A percentile compares a stretch with the other conserved stretches of the same genome.
phyloP scores from a whole-genome alignment of 2,113 vertebrate species.

The Polyodon spathula region DNA sequence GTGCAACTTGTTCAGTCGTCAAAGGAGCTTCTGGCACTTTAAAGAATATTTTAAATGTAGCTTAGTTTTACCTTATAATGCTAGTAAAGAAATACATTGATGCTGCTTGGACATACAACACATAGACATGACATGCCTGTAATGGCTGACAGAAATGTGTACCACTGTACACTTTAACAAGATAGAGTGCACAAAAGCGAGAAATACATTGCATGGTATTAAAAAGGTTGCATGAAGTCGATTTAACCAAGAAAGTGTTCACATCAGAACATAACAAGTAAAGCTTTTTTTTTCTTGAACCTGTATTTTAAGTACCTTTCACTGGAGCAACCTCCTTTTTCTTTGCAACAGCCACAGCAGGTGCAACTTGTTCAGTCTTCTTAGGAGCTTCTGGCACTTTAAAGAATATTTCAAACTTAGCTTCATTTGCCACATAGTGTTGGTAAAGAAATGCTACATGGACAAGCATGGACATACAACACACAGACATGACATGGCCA shows the following conservation, averaged over 20 bases:
- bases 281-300: slow-evolving; percentile 2
- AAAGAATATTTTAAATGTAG: slow-evolving; percentile 8
- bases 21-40: slow-evolving; percentile 6
- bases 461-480: background rate
- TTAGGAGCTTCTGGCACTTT: too few relatives aligned
- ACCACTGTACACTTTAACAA: too few relatives aligned
- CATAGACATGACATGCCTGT: slow-evolving; percentile 1
- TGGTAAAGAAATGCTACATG: background rate
- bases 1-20: slow-evolving; percentile 8
- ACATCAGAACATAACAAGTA: background rate
- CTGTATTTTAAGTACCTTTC: slow-evolving; percentile 10
- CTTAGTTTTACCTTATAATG: too few relatives aligned
- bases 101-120: background rate
- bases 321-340: too few relatives aligned
- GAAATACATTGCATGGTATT: too few relatives aligned
- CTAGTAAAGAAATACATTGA: background rate
- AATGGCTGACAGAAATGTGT: too few relatives aligned
- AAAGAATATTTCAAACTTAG: slow-evolving; percentile 4
- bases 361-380: background rate
- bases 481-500: background rate
- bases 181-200: too few relatives aligned
- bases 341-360: slow-evolving; percentile 22
- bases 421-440: background rate
- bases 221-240: too few relatives aligned
- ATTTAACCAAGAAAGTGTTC: too few relatives aligned